Evolutionary conservation across 1,140 invertebrate genomes (phyloP).

Genomic region (Bombus ignitus): DNA sequence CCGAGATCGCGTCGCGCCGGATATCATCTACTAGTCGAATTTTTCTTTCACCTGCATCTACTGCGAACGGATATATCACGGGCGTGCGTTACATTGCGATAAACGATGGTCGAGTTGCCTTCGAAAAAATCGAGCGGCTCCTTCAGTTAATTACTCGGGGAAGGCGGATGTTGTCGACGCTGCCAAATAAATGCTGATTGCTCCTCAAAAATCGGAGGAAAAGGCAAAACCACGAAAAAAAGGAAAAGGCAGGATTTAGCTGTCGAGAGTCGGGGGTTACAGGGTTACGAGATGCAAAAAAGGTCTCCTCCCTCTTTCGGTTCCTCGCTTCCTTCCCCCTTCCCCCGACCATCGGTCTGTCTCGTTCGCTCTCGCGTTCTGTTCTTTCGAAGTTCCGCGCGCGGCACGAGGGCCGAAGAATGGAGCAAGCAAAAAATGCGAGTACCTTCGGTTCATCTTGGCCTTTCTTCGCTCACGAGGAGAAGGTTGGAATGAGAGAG

Average conservation of each 20-base stretch:
- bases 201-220: constrained; percentile 4
- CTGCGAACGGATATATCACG: no score
- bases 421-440: constrained; percentile 48
- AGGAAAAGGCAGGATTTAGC: constrained; percentile 34
- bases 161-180: not conserved
- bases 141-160: not conserved
- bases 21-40: not conserved
- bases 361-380: not conserved
- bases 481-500: constrained; percentile 48
- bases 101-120: no score
- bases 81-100: no score
- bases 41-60: not conserved
- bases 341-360: not conserved
- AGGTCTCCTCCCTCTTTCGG: constrained; percentile 5
- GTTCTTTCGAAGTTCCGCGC: constrained; percentile 35
- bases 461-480: constrained; percentile 29
- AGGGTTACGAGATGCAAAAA: constrained; percentile 58
- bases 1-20: not conserved
- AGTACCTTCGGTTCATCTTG: constrained; percentile 48
- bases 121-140: not conserved
- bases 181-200: not conserved
- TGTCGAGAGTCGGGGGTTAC: constrained; percentile 41
- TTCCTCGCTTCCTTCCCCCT: not conserved
- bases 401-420: constrained; percentile 44
- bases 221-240: not conserved